These are phyloP conservation scores for Notarius lentiginosus DNA, from an alignment of 2,113 vertebrate genomes.

Conservation along the genomic window DNA sequence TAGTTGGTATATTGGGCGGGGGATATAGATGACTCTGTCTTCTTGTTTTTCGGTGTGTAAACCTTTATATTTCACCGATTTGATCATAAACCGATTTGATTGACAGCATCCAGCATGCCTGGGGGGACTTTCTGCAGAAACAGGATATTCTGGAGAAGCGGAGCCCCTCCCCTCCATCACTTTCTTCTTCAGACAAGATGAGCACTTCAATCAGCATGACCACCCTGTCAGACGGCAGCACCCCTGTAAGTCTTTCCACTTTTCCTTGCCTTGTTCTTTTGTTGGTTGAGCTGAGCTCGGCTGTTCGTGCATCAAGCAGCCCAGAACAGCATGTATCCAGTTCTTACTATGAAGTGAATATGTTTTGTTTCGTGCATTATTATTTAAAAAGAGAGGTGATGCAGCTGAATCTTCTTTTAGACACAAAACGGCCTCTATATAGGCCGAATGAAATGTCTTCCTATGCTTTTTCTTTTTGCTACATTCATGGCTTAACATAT, in stretches of 20 bases:
- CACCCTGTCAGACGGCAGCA: slow-evolving; percentile 90
- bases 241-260: slow-evolving; percentile 81
- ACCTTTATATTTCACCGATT: neutral
- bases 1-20: too few relatives aligned
- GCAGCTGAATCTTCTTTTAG: neutral
- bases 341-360: neutral
- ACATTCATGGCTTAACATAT: neutral
- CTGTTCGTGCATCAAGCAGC: neutral
- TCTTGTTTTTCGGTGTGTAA: neutral
- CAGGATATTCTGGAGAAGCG: slow-evolving; percentile 81
- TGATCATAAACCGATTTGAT: neutral
- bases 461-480: neutral
- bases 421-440: neutral
- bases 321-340: neutral
- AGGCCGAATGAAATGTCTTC: neutral
- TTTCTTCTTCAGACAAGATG: slow-evolving; percentile 87
- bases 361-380: neutral
- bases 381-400: neutral
- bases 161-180: slow-evolving; percentile 82
- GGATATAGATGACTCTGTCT: neutral
- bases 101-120: slow-evolving; percentile 85
- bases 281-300: neutral
- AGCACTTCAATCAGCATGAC: slow-evolving; percentile 94
- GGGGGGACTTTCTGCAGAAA: slow-evolving; percentile 83
- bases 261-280: neutral